These are phyloP conservation scores for Gryllus bimaculatus DNA, from an alignment of 1,140 invertebrate species.

Conservation along the genomic window DNA sequence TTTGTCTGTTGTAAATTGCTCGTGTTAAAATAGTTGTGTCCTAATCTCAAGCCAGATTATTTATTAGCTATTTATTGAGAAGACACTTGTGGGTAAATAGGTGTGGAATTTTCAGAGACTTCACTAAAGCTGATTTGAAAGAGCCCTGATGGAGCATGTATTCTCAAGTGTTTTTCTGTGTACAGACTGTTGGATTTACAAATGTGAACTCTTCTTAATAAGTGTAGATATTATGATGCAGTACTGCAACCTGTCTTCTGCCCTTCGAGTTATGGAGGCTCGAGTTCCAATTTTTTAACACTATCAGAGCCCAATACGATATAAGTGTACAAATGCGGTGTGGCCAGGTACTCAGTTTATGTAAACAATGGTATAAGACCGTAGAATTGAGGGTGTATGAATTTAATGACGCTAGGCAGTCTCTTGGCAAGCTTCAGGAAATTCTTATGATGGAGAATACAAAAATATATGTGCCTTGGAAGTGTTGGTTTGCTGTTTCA, in stretches of 20 bases:
- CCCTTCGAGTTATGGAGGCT: neutral
- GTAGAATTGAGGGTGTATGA: conserved; percentile 7
- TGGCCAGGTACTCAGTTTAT: conserved; percentile 8
- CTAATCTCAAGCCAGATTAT: neutral
- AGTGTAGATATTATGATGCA: neutral
- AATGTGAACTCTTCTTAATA: neutral
- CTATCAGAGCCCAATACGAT: conserved; percentile 16
- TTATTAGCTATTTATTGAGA: neutral
- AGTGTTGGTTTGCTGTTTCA: neutral
- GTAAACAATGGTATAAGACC: neutral
- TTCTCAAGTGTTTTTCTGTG: neutral
- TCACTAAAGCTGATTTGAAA: neutral
- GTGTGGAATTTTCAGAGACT: neutral
- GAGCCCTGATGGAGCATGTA: neutral
- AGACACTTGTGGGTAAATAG: neutral
- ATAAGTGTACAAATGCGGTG: conserved; percentile 13
- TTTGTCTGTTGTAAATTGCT: neutral
- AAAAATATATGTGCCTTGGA: neutral
- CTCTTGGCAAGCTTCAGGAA: neutral
- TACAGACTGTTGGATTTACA: neutral
- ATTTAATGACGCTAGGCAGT: neutral
- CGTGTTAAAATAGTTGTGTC: neutral
- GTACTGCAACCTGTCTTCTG: neutral
- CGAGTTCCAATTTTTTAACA: conserved; percentile 9
- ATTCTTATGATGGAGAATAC: neutral